A percentile compares a stretch with the other conserved stretches of the same genome.
These are phyloP conservation scores for Caenorhabditis virilis DNA, from an alignment of 2,888 invertebrate genomes.

Conservation along the genomic window DNA sequence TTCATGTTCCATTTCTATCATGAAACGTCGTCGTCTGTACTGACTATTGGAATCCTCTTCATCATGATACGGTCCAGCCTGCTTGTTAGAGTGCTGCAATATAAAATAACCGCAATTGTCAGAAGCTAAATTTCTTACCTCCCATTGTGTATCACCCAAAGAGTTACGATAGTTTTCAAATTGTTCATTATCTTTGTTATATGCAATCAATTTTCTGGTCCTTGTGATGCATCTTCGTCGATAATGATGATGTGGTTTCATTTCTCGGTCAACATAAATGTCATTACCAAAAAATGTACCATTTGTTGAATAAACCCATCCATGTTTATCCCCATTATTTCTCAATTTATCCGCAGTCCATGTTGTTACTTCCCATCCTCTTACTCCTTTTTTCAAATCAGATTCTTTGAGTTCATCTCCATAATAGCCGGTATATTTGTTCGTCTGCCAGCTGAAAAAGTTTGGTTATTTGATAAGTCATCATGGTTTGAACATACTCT, in stretches of 20 bases:
- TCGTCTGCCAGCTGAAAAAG: constrained; percentile 37
- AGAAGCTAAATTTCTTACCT: too few relatives aligned
- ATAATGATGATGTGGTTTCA: constrained; percentile 18
- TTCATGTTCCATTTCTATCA: constrained; percentile 51
- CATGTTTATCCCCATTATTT: constrained; percentile 58
- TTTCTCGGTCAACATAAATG: constrained; percentile 24
- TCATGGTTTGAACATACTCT: background rate
- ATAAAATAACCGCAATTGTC: too few relatives aligned
- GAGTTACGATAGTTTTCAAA: constrained; percentile 14
- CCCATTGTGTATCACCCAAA: constrained; percentile 6
- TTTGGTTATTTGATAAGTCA: background rate
- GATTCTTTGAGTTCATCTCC: constrained; percentile 38
- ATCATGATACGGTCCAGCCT: constrained; percentile 48
- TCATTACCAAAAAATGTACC: constrained; percentile 48
- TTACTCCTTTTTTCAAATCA: constrained; percentile 16
- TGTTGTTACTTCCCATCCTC: constrained; percentile 9
- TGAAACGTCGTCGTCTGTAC: constrained; percentile 46
- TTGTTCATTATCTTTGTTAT: constrained; percentile 24
- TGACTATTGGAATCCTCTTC: constrained; percentile 29
- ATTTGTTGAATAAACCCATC: constrained; percentile 56
- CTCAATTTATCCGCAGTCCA: constrained; percentile 55
- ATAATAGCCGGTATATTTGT: constrained; percentile 47
- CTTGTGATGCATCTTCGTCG: constrained; percentile 15
- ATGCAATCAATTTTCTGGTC: constrained; percentile 6
- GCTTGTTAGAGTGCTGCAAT: constrained; percentile 45